Base-by-base conservation (phyloP, 2,113 vertebrate species). In the Pangasianodon hypophthalmus region DNA sequence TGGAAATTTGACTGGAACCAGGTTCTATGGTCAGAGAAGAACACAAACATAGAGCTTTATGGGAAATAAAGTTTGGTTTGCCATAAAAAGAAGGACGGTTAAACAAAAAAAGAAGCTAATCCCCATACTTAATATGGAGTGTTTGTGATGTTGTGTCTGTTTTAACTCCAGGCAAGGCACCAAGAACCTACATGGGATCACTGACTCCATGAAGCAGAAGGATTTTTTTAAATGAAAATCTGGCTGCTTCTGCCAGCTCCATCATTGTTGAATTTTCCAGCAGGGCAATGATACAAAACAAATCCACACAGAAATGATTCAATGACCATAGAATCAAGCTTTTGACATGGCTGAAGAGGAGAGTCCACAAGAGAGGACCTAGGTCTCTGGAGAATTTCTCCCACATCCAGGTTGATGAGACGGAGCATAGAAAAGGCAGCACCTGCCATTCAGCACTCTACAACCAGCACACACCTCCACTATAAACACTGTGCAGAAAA, bases 401-500 rank as follows among this genome's bases (percentile, higher is more conserved):
- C 10, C 52, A 80, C 86, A 75, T 4, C 77, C 48, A 60, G 44
- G 48, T 52, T 82, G 73, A 86, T 67, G 62, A 89, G 84, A 87
- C 19, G 50, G 44, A 84, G 84, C 60, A 69, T 60, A 71, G 89
- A 52, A 90, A 90, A 90, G 60, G 88, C 46, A 5, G 58, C 58
- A 85, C 50, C 69, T 71, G 54, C 6, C 60, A 79, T 84, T 90
- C 87, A 87, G 37, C 77, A 84, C 50, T 29, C 84, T 92, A 44
- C 52, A 80, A 88, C 84, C 62, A 44, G 13, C 67, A 54, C 58
- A 88, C 67, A 86, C 79, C 87, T 89, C 84, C 81, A 62, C 71
- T 64, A 62, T 87, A 91, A 92, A 90, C 81, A 85, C 71, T 54
- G n/a, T 19, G 48, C 86, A 85, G 73, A 93, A 89, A 67, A 44